These are phyloP conservation scores for Mobula hypostoma DNA, from an alignment of 2,113 vertebrate genomes.

Conservation along the genomic window DNA sequence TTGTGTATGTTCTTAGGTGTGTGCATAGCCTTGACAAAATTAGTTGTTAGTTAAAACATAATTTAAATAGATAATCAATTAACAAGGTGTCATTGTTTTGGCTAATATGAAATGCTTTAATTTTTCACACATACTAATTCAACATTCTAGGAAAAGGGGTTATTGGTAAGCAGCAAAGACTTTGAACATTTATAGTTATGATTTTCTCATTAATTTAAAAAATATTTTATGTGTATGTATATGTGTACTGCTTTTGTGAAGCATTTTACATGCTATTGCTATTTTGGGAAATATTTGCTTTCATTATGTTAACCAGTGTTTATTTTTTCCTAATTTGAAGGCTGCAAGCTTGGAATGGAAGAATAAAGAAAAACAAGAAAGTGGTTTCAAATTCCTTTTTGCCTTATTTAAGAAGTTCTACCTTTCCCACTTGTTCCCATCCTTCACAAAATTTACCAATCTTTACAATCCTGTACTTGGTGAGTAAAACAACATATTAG, in stretches of 20 bases:
- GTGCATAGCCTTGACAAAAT: background rate
- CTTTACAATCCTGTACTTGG: slow-evolving; percentile 95
- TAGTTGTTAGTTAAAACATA: background rate
- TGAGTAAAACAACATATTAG: slow-evolving; percentile 53
- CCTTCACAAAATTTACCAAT: slow-evolving; percentile 90
- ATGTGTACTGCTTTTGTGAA: background rate
- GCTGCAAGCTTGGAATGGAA: slow-evolving; percentile 93
- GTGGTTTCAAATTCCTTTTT: slow-evolving; percentile 97
- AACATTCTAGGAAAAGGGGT: background rate
- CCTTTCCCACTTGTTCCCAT: slow-evolving; percentile 90
- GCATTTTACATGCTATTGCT: background rate
- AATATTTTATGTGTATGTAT: background rate
- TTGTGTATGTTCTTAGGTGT: background rate
- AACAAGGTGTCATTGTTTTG: background rate
- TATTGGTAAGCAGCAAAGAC: background rate
- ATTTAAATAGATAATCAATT: background rate
- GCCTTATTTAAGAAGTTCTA: slow-evolving; percentile 95
- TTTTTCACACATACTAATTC: background rate
- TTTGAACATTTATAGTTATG: background rate
- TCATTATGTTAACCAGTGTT: slow-evolving; percentile 34
- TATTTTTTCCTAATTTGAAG: slow-evolving; percentile 53
- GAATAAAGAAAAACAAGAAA: slow-evolving; percentile 88
- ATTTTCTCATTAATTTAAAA: background rate
- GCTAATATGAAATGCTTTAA: background rate
- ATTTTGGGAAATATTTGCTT: background rate